A percentile compares a stretch with the other conserved stretches of the same genome.
Evolutionary conservation across 2,888 invertebrate species (phyloP).

Genomic region (Polydrusus pterygomalis): DNA sequence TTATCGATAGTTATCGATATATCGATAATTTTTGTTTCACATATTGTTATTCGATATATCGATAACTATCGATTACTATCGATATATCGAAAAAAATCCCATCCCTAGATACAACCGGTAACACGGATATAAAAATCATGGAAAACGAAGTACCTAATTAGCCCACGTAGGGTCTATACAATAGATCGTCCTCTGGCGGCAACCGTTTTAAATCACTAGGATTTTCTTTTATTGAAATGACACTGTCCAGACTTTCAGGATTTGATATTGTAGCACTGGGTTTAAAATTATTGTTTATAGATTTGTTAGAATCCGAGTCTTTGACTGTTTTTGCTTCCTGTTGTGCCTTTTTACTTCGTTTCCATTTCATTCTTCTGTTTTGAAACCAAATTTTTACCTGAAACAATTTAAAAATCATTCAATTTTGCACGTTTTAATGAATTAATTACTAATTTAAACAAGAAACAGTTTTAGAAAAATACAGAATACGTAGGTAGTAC

Average conservation of each 20-base stretch:
- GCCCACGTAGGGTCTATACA: conserved; percentile 73
- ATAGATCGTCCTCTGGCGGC: conserved; percentile 69
- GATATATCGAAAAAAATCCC: no score
- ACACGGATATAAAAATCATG: no score
- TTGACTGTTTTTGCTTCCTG: conserved; percentile 83
- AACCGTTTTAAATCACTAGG: conserved; percentile 62
- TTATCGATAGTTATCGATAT: no score
- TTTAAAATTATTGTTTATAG: conserved; percentile 57
- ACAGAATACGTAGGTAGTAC: no score
- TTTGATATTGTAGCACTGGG: conserved; percentile 58
- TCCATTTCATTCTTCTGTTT: conserved; percentile 99
- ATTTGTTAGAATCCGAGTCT: conserved; percentile 61
- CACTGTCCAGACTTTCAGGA: conserved; percentile 57
- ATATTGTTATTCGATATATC: no score
- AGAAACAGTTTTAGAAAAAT: no score
- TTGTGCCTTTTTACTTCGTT: conserved; percentile 96
- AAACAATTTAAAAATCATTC: conserved; percentile 10
- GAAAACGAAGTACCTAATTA: conserved; percentile 57
- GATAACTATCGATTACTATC: no score
- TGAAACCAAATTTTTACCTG: conserved; percentile 99
- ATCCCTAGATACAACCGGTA: no score
- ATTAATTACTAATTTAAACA: no score
- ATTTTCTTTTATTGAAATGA: conserved; percentile 57
- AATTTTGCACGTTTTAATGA: no score
- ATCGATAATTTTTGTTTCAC: no score